A percentile compares a stretch with the other conserved stretches of the same genome.
These are phyloP conservation scores for Microctenopoma lineatum DNA, from an alignment of 2,797 vertebrate genomes.

Conservation along the genomic window DNA sequence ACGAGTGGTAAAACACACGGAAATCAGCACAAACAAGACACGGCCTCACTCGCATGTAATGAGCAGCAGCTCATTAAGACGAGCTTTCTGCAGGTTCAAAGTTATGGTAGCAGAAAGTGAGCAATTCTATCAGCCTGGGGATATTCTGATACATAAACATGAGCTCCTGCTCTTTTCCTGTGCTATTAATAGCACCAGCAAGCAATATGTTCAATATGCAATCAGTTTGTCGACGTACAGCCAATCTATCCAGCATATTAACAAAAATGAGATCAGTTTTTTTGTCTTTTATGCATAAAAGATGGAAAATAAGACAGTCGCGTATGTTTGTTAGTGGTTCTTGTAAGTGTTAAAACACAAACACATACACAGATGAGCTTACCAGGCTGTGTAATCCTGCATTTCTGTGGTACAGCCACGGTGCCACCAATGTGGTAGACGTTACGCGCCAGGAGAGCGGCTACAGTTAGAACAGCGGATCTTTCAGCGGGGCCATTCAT, in stretches of 20 bases:
- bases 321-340: background rate
- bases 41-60: constrained; percentile 35
- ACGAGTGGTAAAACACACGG: constrained; percentile 5
- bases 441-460: constrained; percentile 81
- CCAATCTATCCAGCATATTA: constrained; percentile 5
- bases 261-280: background rate
- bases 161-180: constrained; percentile 56
- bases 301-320: background rate
- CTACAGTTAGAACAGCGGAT: constrained; percentile 55
- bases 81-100: constrained; percentile 50
- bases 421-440: constrained; percentile 84
- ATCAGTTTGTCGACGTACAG: constrained; percentile 33
- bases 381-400: constrained; percentile 81
- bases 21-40: constrained; percentile 33
- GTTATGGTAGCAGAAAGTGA: constrained; percentile 48
- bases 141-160: constrained; percentile 71
- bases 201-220: constrained; percentile 51
- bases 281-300: constrained; percentile 5
- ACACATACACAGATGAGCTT: constrained; percentile 64
- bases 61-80: constrained; percentile 49
- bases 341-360: background rate
- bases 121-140: constrained; percentile 45
- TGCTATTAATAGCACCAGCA: constrained; percentile 61
- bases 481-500: constrained; percentile 52
- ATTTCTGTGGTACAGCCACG: constrained; percentile 81